Base-by-base conservation (phyloP, 2,888 invertebrate genomes). In the Branchinecta sandiegonensis region DNA sequence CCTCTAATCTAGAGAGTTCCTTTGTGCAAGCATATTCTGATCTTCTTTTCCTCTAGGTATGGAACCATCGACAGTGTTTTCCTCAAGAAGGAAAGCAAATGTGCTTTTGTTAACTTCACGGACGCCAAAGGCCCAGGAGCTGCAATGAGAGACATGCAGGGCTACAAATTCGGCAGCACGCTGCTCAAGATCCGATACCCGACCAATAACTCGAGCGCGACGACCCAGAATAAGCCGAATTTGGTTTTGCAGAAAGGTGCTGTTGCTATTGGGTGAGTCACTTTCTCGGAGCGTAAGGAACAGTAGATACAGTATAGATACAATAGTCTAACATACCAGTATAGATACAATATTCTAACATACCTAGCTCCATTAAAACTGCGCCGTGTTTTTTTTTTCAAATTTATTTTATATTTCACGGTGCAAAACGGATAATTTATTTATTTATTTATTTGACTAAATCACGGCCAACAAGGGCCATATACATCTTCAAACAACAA, bases 51-150 rank as follows among this genome's bases (percentile, higher is more conserved):
- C 17, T 56, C 9, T 10, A 56, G 63, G 23, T 56, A 17, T 56
- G 63, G 63, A 17, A 23, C 14, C 63, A 56, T 56, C 23, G n/a
- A 17, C 14, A 56, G 23, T 56, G 23, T 56, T 17, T 17, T 23
- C 63, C n/a, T 56, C n/a, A 56, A 56, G 23, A 56, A 56, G 10
- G 63, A 56, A 56, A 56, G 63, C 23, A n/a, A 23, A 10, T 56
- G 63, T 2, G 63, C 63, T 17, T 56, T 56, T 56, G 63, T 56
- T 23, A 56, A 56, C 63, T 56, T 17, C 63, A 9, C 23, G 63
- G 63, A 56, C 12, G 14, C n/a, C 11, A 56, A 10, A 23, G 63
- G 14, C 9, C 14, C 63, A 17, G 63, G 63, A 8, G 63, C n/a
- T 8, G 63, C 63, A 23, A 56, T 56, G 63, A 56, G 10, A 56